phyloP scores from a whole-genome alignment of 1,140 invertebrate genomes.

The Drosophila ercepeae region DNA sequence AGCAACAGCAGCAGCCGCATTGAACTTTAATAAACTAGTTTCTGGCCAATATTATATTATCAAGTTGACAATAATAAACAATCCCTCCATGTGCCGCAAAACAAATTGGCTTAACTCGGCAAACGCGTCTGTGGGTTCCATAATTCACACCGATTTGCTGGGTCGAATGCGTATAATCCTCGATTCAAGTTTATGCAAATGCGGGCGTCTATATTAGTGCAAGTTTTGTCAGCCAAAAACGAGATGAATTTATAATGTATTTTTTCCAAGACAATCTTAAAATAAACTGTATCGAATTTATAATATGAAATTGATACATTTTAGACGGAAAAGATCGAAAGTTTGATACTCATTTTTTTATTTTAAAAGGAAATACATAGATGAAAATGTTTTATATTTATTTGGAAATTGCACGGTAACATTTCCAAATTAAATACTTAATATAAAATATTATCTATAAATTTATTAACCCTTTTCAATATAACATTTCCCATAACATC shows the following conservation, averaged over 20 bases:
- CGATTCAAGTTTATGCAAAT: slow-evolving; percentile 45
- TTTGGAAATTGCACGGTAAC: too few relatives aligned
- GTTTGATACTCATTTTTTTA: slow-evolving; percentile 6
- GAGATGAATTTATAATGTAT: slow-evolving; percentile 35
- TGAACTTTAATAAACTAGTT: slow-evolving; percentile 32
- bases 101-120: slow-evolving; percentile 25
- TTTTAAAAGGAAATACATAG: not conserved
- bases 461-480: too few relatives aligned
- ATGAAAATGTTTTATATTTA: not conserved
- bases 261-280: slow-evolving; percentile 32
- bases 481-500: not conserved
- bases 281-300: slow-evolving; percentile 32
- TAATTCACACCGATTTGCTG: slow-evolving; percentile 47
- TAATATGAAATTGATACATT: slow-evolving; percentile 7
- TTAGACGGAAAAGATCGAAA: not conserved
- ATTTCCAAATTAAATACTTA: too few relatives aligned
- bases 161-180: slow-evolving; percentile 29
- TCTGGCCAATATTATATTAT: slow-evolving; percentile 19
- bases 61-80: slow-evolving; percentile 4
- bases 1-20: slow-evolving; percentile 26
- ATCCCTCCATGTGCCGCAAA: slow-evolving; percentile 10
- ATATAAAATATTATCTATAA: too few relatives aligned
- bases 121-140: slow-evolving; percentile 23
- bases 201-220: slow-evolving; percentile 35
- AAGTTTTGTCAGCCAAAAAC: slow-evolving; percentile 22